Conservation (phyloP, 1,140 invertebrate species). For the Leptopilina clavipes region DNA sequence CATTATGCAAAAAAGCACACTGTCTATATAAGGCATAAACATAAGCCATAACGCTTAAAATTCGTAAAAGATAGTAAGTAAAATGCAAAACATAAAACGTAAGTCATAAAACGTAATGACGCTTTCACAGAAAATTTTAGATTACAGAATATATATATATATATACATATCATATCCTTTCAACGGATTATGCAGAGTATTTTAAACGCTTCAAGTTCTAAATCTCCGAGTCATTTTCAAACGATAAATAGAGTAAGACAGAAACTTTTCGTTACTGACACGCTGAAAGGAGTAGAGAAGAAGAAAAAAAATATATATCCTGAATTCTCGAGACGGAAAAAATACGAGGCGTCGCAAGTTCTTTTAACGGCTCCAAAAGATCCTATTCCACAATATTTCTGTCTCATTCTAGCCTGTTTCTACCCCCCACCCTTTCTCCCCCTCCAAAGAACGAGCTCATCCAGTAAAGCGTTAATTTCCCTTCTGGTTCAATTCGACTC, state of each 20-base stretch:
- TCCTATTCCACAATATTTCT: slow-evolving; percentile 36
- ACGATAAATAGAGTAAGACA: slow-evolving; percentile 4
- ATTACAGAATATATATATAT: slow-evolving; percentile 4
- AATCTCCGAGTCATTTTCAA: neutral
- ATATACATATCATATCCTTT: too few relatives aligned
- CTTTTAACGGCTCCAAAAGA: slow-evolving; percentile 53
- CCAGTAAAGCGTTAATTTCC: slow-evolving; percentile 15
- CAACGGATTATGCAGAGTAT: neutral
- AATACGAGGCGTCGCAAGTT: slow-evolving; percentile 56
- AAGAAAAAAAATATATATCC: slow-evolving; percentile 43
- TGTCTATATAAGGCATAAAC: neutral
- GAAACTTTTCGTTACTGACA: neutral
- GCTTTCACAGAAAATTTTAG: slow-evolving; percentile 3
- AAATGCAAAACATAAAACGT: slow-evolving; percentile 9
- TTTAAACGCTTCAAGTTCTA: slow-evolving; percentile 7
- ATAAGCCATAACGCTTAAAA: neutral
- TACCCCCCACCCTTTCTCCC: too few relatives aligned
- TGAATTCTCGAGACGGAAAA: slow-evolving; percentile 42
- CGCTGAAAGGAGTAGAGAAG: slow-evolving; percentile 42
- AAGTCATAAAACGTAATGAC: neutral
- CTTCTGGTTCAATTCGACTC: neutral
- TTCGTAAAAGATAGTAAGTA: neutral
- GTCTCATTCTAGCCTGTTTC: neutral
- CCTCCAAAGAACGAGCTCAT: neutral
- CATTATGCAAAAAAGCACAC: neutral